Base-by-base conservation (phyloP, 2,888 invertebrate species). In the Amaurobius ferox region DNA sequence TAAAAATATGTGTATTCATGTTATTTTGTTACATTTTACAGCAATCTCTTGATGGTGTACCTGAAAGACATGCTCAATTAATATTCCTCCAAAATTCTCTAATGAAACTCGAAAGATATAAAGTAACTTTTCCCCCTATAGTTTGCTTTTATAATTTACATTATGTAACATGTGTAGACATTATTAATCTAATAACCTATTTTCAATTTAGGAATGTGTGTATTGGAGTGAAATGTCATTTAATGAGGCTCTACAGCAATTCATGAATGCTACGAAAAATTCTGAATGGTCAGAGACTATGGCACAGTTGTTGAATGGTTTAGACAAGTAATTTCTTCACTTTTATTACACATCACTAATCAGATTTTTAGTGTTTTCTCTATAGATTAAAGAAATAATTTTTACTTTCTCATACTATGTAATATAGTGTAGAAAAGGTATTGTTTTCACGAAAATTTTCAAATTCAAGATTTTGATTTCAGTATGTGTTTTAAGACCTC, bases 211-310 rank as follows among this genome's bases (percentile, higher is more conserved):
- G 86, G 88, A 87, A 28, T 88, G 88, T 70, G 76, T 87, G 1
- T 73, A 55, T 88, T 97, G 96, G 96, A 94, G 95, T 0, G 94
- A 96, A 89, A 94, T 93, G 77, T 95, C 95, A 89, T 92, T 96
- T 28, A 93, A 95, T 90, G 96, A 96, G 92, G 93, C 95, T 0
- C 92, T 96, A 73, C 93, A 94, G 73, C 94, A 94, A 44, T 92
- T 92, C 88, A 89, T 90, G 71, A 89, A 89, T 28, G 88, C 88
- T 19, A 90, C 90, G 0, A 91, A 91, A 35, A 90, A 64, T n/a
- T 73, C 81, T 23, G 88, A 87, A 61, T 93, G 94, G 93, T 91
- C 92, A 0, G 90, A 91, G 28, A 92, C 92, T 61, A 89, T 91
- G 77, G 91, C 93, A 11, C 92, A 92, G 90, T 92, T 91, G 83